phyloP scores from a whole-genome alignment of 2,888 invertebrate species.

The Lobophora halterata region DNA sequence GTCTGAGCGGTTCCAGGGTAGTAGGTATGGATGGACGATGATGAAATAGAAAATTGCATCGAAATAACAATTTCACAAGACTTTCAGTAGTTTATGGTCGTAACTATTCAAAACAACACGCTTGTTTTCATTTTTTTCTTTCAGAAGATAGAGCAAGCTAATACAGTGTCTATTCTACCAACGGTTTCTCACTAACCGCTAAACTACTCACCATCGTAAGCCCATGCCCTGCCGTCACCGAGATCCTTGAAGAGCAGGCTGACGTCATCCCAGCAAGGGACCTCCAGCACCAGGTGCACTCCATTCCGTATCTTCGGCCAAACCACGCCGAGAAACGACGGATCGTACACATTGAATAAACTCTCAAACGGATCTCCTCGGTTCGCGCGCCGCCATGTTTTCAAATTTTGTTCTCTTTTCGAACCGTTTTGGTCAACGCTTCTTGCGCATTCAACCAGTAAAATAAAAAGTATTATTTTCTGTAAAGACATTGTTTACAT shows the following conservation, averaged over 20 bases:
- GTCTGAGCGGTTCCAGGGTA: too few species aligned
- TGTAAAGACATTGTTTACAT: slow-evolving; percentile 40
- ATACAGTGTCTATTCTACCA: too few species aligned
- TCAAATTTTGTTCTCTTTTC: slow-evolving; percentile 43
- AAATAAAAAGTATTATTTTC: slow-evolving; percentile 33
- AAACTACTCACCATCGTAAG: slow-evolving; percentile 70
- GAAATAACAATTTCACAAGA: too few species aligned
- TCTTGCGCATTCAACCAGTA: slow-evolving; percentile 33
- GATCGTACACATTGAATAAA: slow-evolving; percentile 67
- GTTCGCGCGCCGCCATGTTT: slow-evolving; percentile 35
- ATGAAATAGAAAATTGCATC: too few species aligned
- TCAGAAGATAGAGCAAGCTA: too few species aligned
- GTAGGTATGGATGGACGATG: too few species aligned
- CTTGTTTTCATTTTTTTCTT: too few species aligned
- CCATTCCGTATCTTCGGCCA: slow-evolving; percentile 71
- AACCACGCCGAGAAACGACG: slow-evolving; percentile 63
- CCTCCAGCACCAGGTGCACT: slow-evolving; percentile 61
- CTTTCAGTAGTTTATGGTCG: too few species aligned
- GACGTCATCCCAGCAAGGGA: slow-evolving; percentile 67
- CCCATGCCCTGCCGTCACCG: slow-evolving; percentile 71
- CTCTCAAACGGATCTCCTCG: slow-evolving; percentile 61
- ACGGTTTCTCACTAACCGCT: not conserved
- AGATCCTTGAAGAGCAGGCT: slow-evolving; percentile 65
- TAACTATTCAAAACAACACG: too few species aligned
- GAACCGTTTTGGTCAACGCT: slow-evolving; percentile 35